Base-by-base conservation (phyloP, 1,140 invertebrate species). In the Drosophila guanche region DNA sequence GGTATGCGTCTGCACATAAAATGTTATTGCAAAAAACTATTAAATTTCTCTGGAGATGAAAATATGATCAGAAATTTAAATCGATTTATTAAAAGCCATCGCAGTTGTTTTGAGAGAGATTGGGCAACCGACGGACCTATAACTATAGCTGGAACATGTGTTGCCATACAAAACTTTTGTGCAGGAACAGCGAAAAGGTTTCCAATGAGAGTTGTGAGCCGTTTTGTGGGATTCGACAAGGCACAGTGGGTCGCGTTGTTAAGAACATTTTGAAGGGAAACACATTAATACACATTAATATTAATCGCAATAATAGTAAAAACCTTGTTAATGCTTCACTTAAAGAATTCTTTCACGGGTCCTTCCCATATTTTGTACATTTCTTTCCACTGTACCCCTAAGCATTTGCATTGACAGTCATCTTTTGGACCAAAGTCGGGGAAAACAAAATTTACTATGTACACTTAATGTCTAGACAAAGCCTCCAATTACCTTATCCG, bases 401-500 rank as follows among this genome's bases (percentile, higher is more conserved):
- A 23, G 41, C 54, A 45, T 48, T 37, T 22, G 47, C 42, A 29
- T 55, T 48, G 22, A 43, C 43, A 72, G 69, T 76, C 78, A 75
- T 88, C 79, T 86, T 68, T 69, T 41, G 72, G 43, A 65, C 41
- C 53, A 62, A 73, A 52, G 42, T 67, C 22, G 55, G 72, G 55
- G 52, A 65, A 77, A 79, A 81, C 74, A 63, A 88, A 88, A 86
- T 83, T 79, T 88, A 83, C 78, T 88, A 88, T 90, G 85, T 90
- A 85, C 89, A 88, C 90, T 89, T 90, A 90, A 89, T 90, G 89
- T 90, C 89, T 90, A 90, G 89, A 90, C 89, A 90, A 90, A 90
- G 89, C 84, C 89, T 90, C 89, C 89, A 90, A 90, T 90, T 90
- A 90, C 89, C 89, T 90, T 90, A 90, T 90, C 89, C 89, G 89